Percentiles rank a stretch among this genome's conserved stretches.
These are phyloP conservation scores for Atherinomorus stipes DNA, from an alignment of 2,113 vertebrate genomes.

Conservation along the genomic window DNA sequence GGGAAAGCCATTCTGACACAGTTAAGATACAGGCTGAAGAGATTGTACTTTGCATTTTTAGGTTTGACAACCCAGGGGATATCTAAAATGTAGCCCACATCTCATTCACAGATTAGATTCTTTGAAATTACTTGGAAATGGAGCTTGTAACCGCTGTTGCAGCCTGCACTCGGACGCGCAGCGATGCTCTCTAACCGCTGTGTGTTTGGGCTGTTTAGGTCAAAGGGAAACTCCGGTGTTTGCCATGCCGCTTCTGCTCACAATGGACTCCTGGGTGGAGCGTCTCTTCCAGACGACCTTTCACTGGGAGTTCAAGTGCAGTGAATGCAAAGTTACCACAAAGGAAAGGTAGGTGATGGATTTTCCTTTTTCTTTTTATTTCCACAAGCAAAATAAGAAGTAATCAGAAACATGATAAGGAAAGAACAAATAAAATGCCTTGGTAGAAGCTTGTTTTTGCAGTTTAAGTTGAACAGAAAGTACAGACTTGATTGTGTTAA, in stretches of 20 bases:
- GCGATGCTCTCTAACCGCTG: background rate
- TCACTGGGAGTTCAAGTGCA: slow-evolving; percentile 89
- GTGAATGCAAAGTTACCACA: slow-evolving; percentile 82
- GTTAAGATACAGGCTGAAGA: no score
- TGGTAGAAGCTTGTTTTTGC: no score
- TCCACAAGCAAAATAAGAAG: no score
- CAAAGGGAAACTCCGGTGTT: slow-evolving; percentile 89
- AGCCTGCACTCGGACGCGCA: background rate
- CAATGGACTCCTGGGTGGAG: slow-evolving; percentile 81
- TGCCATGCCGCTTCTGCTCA: slow-evolving; percentile 88
- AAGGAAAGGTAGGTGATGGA: slow-evolving; percentile 79
- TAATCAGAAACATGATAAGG: background rate
- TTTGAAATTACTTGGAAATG: background rate
- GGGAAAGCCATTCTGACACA: no score
- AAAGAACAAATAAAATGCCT: background rate
- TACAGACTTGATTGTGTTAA: no score
- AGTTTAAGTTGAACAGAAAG: slow-evolving; percentile 13
- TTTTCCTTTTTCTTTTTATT: background rate
- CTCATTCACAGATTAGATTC: background rate
- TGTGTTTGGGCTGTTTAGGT: slow-evolving; percentile 79
- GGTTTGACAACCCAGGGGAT: background rate
- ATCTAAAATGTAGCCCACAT: background rate
- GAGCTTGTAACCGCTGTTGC: background rate
- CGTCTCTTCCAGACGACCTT: slow-evolving; percentile 86
- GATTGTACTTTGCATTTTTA: background rate